Evolutionary conservation across 2,888 invertebrate genomes (phyloP).

Genomic region (Chrysolina americana): DNA sequence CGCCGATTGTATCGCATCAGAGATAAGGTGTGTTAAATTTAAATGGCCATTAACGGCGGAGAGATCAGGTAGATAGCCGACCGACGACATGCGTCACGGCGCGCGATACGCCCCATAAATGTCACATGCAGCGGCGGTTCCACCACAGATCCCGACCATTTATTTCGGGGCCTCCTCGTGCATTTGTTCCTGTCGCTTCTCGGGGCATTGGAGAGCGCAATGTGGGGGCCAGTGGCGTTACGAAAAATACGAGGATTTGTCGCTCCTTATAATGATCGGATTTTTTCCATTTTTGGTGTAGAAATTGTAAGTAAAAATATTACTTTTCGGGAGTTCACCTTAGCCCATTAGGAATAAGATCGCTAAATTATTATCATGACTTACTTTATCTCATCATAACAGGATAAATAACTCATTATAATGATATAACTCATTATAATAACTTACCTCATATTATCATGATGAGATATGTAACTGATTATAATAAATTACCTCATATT

Average conservation of each 20-base stretch:
- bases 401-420: too few relatives aligned
- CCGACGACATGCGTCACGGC: slow-evolving; percentile 68
- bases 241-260: not conserved
- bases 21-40: slow-evolving; percentile 52
- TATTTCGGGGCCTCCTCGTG: slow-evolving; percentile 46
- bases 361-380: too few relatives aligned
- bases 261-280: too few relatives aligned
- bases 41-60: slow-evolving; percentile 66
- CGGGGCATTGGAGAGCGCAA: slow-evolving; percentile 33
- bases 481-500: too few relatives aligned
- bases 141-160: slow-evolving; percentile 60
- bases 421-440: too few relatives aligned
- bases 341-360: too few relatives aligned
- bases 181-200: slow-evolving; percentile 31
- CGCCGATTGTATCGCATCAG: slow-evolving; percentile 13
- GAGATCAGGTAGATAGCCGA: slow-evolving; percentile 66
- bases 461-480: too few relatives aligned
- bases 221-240: not conserved
- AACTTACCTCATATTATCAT: too few relatives aligned
- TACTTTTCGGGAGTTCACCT: too few relatives aligned
- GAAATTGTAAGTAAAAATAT: too few relatives aligned
- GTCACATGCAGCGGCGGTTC: slow-evolving; percentile 64
- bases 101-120: slow-evolving; percentile 68
- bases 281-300: too few relatives aligned
- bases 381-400: too few relatives aligned